These are phyloP conservation scores for Megamerina dolium DNA, from an alignment of 2,888 invertebrate species.

Conservation along the genomic window DNA sequence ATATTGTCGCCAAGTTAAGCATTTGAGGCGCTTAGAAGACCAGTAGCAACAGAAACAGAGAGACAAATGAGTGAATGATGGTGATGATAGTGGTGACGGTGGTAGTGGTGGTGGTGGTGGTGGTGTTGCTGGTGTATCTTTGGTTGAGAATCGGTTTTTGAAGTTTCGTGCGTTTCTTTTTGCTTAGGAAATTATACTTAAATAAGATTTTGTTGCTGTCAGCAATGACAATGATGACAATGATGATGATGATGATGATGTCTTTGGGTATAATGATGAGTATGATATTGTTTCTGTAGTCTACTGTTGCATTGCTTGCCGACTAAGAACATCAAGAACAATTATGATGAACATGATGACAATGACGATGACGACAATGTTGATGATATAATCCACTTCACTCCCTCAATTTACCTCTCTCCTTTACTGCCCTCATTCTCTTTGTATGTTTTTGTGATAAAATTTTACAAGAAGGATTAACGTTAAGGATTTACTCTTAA, in stretches of 20 bases:
- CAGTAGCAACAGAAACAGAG: not conserved
- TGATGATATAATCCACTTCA: conserved; percentile 16
- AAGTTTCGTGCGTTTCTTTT: no score
- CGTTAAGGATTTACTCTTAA: conserved; percentile 15
- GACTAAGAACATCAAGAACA: not conserved
- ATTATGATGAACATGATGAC: conserved; percentile 13
- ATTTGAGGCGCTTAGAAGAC: not conserved
- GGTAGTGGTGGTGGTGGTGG: no score
- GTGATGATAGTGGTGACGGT: no score
- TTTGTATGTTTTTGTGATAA: no score
- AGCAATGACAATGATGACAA: conserved; percentile 8
- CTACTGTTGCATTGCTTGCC: not conserved
- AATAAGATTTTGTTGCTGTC: conserved; percentile 18
- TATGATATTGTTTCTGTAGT: not conserved
- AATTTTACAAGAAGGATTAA: conserved; percentile 22
- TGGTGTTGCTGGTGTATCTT: no score
- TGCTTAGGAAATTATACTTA: conserved; percentile 4
- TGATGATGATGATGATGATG: not conserved
- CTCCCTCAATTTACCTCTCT: no score
- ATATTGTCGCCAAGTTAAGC: conserved; percentile 6
- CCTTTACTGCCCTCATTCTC: no score
- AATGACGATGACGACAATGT: conserved; percentile 7
- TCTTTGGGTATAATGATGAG: not conserved
- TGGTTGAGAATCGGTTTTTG: no score
- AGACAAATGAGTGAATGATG: no score